phyloP scores from a whole-genome alignment of 2,888 invertebrate genomes.

The Ethmia dodecea region DNA sequence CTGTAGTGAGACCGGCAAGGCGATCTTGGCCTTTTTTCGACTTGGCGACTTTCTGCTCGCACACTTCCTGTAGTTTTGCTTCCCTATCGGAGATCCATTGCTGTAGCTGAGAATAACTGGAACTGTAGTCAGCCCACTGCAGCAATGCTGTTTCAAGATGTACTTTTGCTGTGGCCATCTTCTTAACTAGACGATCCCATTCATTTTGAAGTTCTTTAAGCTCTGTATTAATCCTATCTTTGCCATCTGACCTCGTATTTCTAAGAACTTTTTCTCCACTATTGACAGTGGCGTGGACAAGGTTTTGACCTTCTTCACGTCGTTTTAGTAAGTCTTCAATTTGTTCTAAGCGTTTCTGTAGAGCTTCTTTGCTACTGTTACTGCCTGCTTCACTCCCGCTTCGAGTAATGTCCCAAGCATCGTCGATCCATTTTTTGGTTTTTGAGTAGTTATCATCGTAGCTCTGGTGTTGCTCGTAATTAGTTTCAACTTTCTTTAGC shows the following conservation, averaged over 20 bases:
- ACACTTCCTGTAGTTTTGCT: conserved; percentile 93
- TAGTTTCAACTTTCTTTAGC: conserved; percentile 92
- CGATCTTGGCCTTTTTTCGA: conserved; percentile 85
- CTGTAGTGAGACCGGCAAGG: conserved; percentile 83
- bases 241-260: conserved; percentile 92
- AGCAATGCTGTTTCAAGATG: conserved; percentile 92
- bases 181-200: conserved; percentile 94
- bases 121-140: conserved; percentile 98
- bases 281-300: conserved; percentile 91
- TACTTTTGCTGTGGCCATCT: conserved; percentile 94
- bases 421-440: conserved; percentile 90
- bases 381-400: conserved; percentile 88
- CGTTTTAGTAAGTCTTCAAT: conserved; percentile 88
- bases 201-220: conserved; percentile 93
- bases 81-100: conserved; percentile 97
- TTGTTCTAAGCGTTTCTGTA: conserved; percentile 88
- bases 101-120: conserved; percentile 93
- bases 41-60: conserved; percentile 89
- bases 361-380: conserved; percentile 87
- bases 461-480: conserved; percentile 89
- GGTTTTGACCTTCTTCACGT: conserved; percentile 91
- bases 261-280: conserved; percentile 93
- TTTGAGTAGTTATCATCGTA: conserved; percentile 87
- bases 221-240: conserved; percentile 90
- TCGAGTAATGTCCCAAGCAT: conserved; percentile 89